Base-by-base conservation (phyloP, 2,113 vertebrate genomes). In the Arvicanthis niloticus region DNA sequence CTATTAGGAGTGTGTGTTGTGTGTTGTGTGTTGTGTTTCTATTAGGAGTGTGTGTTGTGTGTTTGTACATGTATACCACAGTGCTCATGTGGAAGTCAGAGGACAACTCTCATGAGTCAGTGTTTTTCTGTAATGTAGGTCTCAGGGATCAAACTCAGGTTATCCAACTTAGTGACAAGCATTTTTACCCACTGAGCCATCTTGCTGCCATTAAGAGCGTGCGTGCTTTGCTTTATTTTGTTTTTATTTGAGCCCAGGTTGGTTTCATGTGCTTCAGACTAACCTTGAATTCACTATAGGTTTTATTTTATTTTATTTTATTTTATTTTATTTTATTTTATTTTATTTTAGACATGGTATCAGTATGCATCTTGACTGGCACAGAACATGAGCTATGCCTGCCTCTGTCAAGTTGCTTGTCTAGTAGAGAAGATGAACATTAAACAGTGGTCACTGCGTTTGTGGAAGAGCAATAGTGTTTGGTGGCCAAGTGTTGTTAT, bases 381-480 rank as follows among this genome's bases (percentile, higher is more conserved):
- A 1, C 45, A 62, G 26, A 78, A 68, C 62, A 92, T 21, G 82
- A 67, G 60, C 21, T 12, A 5, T 62, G 37, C n/a, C 60, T 67
- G 40, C 40, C 40, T 65, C 40, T 85, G 40, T 40, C 60, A 58
- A 40, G 37, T 82, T 9, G 11, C n/a, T 60, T 40, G 22, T 70
- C 40, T 93, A 88, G n/a, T 93, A 72, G 37, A 58, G 26, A 81
- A 89, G 56, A 67, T 85, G 91, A 75, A 67, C 29, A 13, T 68
- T 70, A 88, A 96, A 77, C 37, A 91, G 89, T 97, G 67, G 95
- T 95, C 31, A 45, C 62, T 81, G 51, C 10, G 15, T 89, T 93
- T 86, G 51, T 5, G 73, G 2, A 89, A 89, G 62, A 88, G 31
- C 65, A 78, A 7, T 53, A 53, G 31, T 88, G 40, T 91, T 97